Evolutionary conservation across 2,888 invertebrate genomes (phyloP), one percentile per base, ranked within the genome.

Genomic region (Mesodorylaimus sp.): DNA sequence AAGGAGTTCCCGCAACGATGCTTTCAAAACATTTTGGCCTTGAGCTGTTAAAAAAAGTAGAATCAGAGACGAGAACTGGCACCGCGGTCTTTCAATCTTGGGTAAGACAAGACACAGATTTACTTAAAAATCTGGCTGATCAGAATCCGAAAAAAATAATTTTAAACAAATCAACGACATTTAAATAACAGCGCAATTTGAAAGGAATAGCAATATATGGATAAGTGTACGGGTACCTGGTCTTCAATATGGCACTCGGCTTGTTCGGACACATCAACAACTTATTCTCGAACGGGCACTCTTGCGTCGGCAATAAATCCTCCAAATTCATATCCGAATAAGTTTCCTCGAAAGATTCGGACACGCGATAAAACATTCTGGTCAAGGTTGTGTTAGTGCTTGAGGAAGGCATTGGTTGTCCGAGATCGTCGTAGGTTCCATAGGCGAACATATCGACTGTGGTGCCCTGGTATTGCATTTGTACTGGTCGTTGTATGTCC

Each of bases 401-500:
- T 10, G 5, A 5, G 13, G 10, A 3, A 10, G 44, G 44, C 10
- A 26, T 19, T 10, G 7, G 7, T 19, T 26, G 5, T 5, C 26
- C 10, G 5, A 46, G 21, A 32, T 46, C 24, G 5, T 38, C 7
- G 37, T 46, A 46, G 5, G 46, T 41, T 23, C n/a, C 46, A 25
- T 46, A 46, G 5, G 37, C 46, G 38, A 46, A 46, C 24, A 46
- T 5, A 38, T 46, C 46, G 5, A 46, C 37, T 46, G n/a, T 38
- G 5, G 23, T 38, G 24, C 21, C 21, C 3, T 46, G 7, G 38
- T 41, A 46, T 13, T 5, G 5, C 23, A 46, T n/a, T 43, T 43
- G 44, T 13, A 43, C 27, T 5, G 44, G 24, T 5, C 27, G 7
- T 5, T 43, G 10, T 5, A 10, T 7, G 13, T 43, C 7, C 3